phyloP scores from a whole-genome alignment of 1,140 invertebrate genomes.

The Whitmania pigra region DNA sequence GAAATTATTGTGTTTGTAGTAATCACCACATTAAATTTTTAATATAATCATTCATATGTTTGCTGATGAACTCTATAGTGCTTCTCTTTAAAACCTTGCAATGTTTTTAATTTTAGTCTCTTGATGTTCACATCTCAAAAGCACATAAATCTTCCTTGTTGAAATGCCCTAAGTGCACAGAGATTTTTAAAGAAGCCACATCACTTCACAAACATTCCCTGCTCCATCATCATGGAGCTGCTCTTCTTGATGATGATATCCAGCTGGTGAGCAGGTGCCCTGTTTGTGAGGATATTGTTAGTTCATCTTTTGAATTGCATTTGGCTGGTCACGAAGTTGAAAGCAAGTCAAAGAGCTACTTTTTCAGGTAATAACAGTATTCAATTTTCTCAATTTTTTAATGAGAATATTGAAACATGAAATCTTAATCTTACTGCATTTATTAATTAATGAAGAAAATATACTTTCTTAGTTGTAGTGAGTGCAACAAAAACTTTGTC shows the following conservation, averaged over 20 bases:
- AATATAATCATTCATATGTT: too few relatives aligned
- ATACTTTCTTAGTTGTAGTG: neutral
- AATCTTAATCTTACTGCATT: too few relatives aligned
- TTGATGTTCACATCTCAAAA: slow-evolving; percentile 15
- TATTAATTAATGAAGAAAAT: neutral
- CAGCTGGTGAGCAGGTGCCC: neutral
- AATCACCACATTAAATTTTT: too few relatives aligned
- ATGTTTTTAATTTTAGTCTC: too few relatives aligned
- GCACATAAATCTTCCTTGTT: slow-evolving; percentile 29
- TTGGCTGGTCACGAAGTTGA: neutral
- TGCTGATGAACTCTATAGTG: too few relatives aligned
- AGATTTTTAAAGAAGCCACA: slow-evolving; percentile 35
- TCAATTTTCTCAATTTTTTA: neutral
- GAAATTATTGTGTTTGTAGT: too few relatives aligned
- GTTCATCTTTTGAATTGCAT: slow-evolving; percentile 13
- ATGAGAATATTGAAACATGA: neutral
- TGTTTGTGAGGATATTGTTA: neutral
- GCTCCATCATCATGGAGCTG: neutral
- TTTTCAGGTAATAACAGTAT: neutral
- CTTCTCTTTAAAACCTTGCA: too few relatives aligned
- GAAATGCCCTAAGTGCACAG: slow-evolving; percentile 37
- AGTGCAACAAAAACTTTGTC: slow-evolving; percentile 11
- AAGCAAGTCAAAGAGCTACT: slow-evolving; percentile 3
- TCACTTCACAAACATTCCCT: slow-evolving; percentile 15
- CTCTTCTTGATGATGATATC: neutral